Percentiles rank a stretch among this genome's conserved stretches.
Conservation (phyloP, 2,888 invertebrate species). For the Tachina fera region DNA sequence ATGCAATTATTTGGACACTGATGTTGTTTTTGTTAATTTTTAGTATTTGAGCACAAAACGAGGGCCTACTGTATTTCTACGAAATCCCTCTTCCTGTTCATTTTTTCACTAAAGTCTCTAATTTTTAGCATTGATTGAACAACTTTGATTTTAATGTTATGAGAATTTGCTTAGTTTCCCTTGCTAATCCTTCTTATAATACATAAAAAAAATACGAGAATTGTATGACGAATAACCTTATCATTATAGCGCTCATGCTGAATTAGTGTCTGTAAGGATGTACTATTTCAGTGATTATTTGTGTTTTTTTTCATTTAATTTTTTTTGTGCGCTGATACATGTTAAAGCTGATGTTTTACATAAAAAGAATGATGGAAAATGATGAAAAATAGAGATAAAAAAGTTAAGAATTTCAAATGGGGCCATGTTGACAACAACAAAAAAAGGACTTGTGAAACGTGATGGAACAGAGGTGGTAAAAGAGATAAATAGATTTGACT, state of each 20-base stretch:
- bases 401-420: constrained; percentile 31
- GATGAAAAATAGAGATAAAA: neutral
- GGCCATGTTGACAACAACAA: neutral
- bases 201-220: neutral
- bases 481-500: neutral
- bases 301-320: neutral
- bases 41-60: too few species aligned
- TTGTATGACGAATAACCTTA: neutral
- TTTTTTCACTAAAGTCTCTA: too few species aligned
- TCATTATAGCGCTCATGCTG: neutral
- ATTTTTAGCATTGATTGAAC: too few species aligned
- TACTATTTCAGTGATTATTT: constrained; percentile 28
- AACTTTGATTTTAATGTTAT: too few species aligned
- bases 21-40: too few species aligned
- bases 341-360: constrained; percentile 54
- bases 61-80: too few species aligned
- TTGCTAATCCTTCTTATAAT: neutral
- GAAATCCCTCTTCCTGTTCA: too few species aligned
- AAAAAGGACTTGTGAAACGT: constrained; percentile 39
- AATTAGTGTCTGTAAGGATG: neutral
- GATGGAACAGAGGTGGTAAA: neutral
- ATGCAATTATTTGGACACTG: too few species aligned
- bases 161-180: too few species aligned
- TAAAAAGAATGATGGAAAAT: constrained; percentile 53
- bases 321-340: constrained; percentile 23